Percentiles rank a stretch among this genome's conserved stretches.
These are phyloP conservation scores for Drosophila subobscura DNA, from an alignment of 1,140 invertebrate species.

Conservation along the genomic window DNA sequence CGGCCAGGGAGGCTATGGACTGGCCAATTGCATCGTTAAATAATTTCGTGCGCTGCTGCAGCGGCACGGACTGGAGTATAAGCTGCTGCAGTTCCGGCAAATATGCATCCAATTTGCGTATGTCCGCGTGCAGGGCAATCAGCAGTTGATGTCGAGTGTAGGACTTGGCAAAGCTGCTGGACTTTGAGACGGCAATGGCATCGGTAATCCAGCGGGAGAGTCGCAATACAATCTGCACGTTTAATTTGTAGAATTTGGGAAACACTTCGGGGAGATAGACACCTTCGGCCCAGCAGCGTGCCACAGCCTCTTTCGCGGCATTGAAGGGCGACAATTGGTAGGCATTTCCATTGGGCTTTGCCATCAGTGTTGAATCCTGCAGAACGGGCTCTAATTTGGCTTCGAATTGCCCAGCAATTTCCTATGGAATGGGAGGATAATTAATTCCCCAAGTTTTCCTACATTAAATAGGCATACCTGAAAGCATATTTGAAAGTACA, in stretches of 20 bases:
- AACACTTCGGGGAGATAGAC: slow-evolving; percentile 90
- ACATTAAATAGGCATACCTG: slow-evolving; percentile 84
- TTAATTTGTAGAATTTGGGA: slow-evolving; percentile 94
- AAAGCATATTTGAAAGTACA: slow-evolving; percentile 97
- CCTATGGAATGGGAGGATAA: slow-evolving; percentile 75
- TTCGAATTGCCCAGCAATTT: slow-evolving; percentile 89
- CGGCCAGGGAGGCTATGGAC: slow-evolving; percentile 53
- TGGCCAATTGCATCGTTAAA: slow-evolving; percentile 62
- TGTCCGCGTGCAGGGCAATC: slow-evolving; percentile 67
- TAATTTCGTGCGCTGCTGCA: slow-evolving; percentile 31
- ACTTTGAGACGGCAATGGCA: slow-evolving; percentile 52
- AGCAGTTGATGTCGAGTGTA: slow-evolving; percentile 56
- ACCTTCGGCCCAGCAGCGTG: slow-evolving; percentile 89
- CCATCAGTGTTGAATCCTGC: slow-evolving; percentile 36
- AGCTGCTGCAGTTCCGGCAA: slow-evolving; percentile 54
- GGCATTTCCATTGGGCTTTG: slow-evolving; percentile 3
- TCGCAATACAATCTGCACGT: slow-evolving; percentile 91
- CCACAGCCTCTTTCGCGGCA: slow-evolving; percentile 80
- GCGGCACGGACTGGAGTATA: slow-evolving; percentile 41
- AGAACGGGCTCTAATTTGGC: slow-evolving; percentile 63
- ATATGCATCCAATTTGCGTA: slow-evolving; percentile 55
- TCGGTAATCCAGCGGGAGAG: slow-evolving; percentile 88
- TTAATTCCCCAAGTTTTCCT: neutral
- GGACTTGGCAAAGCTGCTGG: slow-evolving; percentile 25
- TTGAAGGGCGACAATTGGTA: slow-evolving; percentile 68